These are phyloP conservation scores for Andrena praecox DNA, from an alignment of 2,888 invertebrate species.

Conservation along the genomic window DNA sequence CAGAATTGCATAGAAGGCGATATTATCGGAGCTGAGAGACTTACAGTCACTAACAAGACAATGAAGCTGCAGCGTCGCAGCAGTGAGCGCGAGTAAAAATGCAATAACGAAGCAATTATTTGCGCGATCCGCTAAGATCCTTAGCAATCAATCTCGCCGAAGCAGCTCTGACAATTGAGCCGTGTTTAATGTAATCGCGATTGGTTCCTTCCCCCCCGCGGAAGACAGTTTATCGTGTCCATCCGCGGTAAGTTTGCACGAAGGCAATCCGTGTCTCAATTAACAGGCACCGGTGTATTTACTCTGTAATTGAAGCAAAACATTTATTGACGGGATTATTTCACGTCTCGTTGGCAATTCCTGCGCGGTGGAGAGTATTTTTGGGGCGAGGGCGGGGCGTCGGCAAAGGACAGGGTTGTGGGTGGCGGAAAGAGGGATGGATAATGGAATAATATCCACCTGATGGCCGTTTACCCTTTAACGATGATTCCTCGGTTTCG, in stretches of 20 bases:
- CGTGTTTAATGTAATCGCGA: conserved; percentile 13
- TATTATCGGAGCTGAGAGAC: not conserved
- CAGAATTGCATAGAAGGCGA: not conserved
- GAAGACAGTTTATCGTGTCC: conserved; percentile 34
- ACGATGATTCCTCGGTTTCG: conserved; percentile 72
- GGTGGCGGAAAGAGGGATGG: conserved; percentile 56
- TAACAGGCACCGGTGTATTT: conserved; percentile 29
- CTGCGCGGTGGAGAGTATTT: conserved; percentile 43
- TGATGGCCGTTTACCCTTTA: conserved; percentile 76
- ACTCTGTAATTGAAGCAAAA: conserved; percentile 27
- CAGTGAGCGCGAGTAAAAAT: too few species aligned
- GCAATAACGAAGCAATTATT: not conserved
- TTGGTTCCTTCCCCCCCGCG: not conserved
- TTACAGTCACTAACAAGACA: too few species aligned
- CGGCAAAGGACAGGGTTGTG: conserved; percentile 44
- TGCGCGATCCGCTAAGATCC: not conserved
- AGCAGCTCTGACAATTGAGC: conserved; percentile 1
- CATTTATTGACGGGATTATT: conserved; percentile 55
- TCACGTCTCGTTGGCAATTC: conserved; percentile 47
- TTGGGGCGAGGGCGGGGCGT: conserved; percentile 39
- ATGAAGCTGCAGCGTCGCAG: too few species aligned
- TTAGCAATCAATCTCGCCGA: not conserved
- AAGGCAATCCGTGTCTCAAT: conserved; percentile 39
- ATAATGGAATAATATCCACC: conserved; percentile 71
- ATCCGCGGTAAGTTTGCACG: not conserved